These are phyloP conservation scores for Anaspis maculata DNA, from an alignment of 2,888 invertebrate genomes.

Conservation along the genomic window DNA sequence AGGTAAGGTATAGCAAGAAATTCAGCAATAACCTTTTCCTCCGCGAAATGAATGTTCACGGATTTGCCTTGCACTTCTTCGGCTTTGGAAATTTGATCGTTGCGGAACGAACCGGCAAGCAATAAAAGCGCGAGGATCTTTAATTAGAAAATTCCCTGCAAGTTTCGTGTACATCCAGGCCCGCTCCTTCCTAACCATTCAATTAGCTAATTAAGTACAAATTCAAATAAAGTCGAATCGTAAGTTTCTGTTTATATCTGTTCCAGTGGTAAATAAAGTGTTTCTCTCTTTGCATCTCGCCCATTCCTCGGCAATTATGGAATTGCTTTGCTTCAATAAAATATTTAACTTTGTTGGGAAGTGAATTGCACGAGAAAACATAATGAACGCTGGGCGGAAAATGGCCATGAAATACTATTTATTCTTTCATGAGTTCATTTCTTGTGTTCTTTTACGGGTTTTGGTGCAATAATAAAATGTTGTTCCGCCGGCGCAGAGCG, in stretches of 20 bases:
- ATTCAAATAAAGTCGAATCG: constrained; percentile 21
- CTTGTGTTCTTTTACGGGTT: constrained; percentile 24
- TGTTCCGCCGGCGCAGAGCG: constrained; percentile 7
- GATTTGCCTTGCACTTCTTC: no score
- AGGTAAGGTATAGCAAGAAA: no score
- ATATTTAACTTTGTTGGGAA: constrained; percentile 30
- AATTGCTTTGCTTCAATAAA: constrained; percentile 30
- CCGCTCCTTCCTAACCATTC: constrained; percentile 13
- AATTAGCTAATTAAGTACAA: constrained; percentile 25
- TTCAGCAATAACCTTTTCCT: no score
- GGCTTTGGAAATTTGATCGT: no score
- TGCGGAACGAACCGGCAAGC: not conserved
- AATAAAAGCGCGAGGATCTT: constrained; percentile 3
- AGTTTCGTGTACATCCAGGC: constrained; percentile 1
- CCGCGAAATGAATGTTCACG: no score
- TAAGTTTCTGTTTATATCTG: constrained; percentile 22
- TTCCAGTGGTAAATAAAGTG: constrained; percentile 18
- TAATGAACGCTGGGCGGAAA: constrained; percentile 28
- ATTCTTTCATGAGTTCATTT: constrained; percentile 25
- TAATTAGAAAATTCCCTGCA: constrained; percentile 9
- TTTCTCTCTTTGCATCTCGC: constrained; percentile 15
- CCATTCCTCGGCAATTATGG: constrained; percentile 29
- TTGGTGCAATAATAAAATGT: constrained; percentile 21
- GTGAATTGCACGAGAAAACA: constrained; percentile 28
- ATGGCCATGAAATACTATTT: constrained; percentile 27